Base-by-base conservation (phyloP, 2,113 vertebrate species). In the Trogon melanurus region DNA sequence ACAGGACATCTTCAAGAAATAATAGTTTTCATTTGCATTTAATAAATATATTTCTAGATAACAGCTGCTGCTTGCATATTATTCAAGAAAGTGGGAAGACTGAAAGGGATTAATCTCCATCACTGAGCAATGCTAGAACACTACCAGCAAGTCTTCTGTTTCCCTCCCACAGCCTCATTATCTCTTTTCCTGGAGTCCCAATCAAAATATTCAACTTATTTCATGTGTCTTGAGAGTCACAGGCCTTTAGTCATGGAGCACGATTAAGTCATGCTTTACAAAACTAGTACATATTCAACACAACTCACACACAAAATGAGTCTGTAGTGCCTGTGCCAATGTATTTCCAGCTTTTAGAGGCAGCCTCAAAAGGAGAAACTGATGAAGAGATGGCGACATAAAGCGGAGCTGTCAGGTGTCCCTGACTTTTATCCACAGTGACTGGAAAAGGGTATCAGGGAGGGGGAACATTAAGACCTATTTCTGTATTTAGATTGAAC, bases 391-490 rank as follows among this genome's bases (percentile, higher is more conserved):
- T 64, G 45, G 88, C 34, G 62, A 11, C 34, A 66, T 27, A 65
- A 88, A 90, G 64, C 34, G 48, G 29, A 90, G 54, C 47, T 96
- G 82, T 73, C 91, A 93, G 72, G 11, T 88, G 36, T 25, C 15
- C 0, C 47, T 86, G 91, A 90, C 91, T 94, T 89, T 95, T 88
- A 95, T 93, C 71, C 70, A 51, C 50, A 85, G n/a, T 85, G 87
- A 91, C 64, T 85, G 51, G 47, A 70, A 87, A 65, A 79, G 58
- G 36, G 2, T 54, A 45, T 34, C 20, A 54, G 41, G 47, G 29
- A 89, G 29, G n/a, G 16, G 27, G 67, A 81, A 79, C 72, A 95
- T 82, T 79, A 94, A 94, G 81, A 95, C 54, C 47, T 94, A 45
- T 72, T 94, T 91, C 60, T 8, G 10, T 72, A 87, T 93, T 94